phyloP scores from a whole-genome alignment of 2,888 invertebrate genomes.

The Zootermopsis nevadensis region DNA sequence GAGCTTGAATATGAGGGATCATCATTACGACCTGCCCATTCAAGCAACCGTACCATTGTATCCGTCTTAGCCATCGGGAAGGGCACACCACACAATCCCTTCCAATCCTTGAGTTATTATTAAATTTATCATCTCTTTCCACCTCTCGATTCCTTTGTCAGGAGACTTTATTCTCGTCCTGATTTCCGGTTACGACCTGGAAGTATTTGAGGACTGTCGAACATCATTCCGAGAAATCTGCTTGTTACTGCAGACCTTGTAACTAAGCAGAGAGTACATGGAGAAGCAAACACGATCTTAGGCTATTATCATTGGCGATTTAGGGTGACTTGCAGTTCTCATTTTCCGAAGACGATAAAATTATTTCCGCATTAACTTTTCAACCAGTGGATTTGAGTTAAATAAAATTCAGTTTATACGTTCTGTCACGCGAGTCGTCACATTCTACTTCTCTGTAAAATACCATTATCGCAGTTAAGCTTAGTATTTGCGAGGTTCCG shows the following conservation, averaged over 20 bases:
- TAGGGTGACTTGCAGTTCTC: too few relatives aligned
- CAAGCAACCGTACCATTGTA: not conserved
- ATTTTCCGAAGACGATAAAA: too few relatives aligned
- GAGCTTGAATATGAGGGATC: not conserved
- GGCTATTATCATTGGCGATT: not conserved
- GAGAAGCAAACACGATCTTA: not conserved
- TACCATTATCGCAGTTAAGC: too few relatives aligned
- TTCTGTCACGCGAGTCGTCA: too few relatives aligned
- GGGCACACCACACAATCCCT: constrained; percentile 3
- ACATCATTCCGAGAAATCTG: not conserved
- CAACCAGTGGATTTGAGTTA: too few relatives aligned
- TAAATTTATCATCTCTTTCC: constrained; percentile 12
- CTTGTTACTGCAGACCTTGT: not conserved
- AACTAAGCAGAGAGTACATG: not conserved
- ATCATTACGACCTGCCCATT: not conserved
- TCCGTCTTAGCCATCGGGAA: not conserved
- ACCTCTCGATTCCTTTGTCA: constrained; percentile 5
- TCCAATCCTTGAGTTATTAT: not conserved
- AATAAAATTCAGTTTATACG: too few relatives aligned
- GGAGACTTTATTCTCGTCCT: not conserved
- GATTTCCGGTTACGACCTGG: not conserved
- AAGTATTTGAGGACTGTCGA: not conserved
- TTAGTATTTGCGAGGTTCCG: too few relatives aligned
- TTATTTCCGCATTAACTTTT: too few relatives aligned
- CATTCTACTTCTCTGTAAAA: too few relatives aligned